Evolutionary conservation across 2,888 invertebrate species (phyloP).

Genomic region (Sesamia inferens): DNA sequence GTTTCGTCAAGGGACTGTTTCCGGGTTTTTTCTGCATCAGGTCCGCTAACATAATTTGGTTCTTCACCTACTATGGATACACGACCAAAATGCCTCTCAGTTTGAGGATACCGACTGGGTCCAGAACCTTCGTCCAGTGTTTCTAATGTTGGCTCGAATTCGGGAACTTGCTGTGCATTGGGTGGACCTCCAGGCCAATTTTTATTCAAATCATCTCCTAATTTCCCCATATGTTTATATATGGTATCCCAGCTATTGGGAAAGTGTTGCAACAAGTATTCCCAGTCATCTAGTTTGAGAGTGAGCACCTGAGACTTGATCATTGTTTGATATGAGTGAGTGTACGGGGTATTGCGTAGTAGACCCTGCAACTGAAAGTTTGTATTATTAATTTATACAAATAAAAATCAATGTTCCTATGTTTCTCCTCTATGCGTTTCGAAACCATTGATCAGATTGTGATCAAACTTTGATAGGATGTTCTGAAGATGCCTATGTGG

Average conservation of each 20-base stretch:
- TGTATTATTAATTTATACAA: neutral
- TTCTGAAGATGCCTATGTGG: too few species aligned
- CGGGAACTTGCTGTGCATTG: neutral
- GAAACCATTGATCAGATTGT: too few species aligned
- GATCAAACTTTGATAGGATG: too few species aligned
- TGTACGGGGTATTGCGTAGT: constrained; percentile 71
- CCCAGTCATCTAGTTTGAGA: constrained; percentile 77
- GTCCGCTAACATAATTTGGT: neutral
- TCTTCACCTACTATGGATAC: neutral
- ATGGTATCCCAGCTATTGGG: constrained; percentile 74
- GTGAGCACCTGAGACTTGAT: constrained; percentile 79
- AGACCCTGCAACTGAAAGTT: constrained; percentile 78
- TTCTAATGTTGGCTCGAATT: constrained; percentile 11
- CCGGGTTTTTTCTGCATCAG: neutral
- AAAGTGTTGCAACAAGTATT: constrained; percentile 77
- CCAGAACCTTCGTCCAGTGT: neutral
- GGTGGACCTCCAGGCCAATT: constrained; percentile 52
- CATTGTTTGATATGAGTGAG: constrained; percentile 75
- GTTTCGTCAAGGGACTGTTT: neutral
- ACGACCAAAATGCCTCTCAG: neutral
- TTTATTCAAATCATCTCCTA: constrained; percentile 19
- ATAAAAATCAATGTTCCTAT: too few species aligned
- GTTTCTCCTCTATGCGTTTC: too few species aligned
- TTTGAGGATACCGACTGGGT: neutral
- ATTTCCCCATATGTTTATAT: constrained; percentile 63